Conservation (phyloP, 2,797 vertebrate species). For the Malacoctenus gilli region DNA sequence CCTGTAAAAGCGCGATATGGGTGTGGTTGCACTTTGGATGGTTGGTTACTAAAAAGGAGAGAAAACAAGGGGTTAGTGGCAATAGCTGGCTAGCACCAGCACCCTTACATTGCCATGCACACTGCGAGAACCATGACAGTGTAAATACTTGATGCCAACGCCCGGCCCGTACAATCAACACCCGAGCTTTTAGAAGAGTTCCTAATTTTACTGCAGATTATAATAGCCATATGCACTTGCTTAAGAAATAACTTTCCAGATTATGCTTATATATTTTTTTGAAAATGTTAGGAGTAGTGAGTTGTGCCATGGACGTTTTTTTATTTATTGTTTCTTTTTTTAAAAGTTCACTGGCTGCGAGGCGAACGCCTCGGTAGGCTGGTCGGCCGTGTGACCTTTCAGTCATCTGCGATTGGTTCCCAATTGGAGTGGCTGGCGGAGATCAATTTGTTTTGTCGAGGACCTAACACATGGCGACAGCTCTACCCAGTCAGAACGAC, state of each 20-base stretch:
- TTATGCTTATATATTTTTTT: conserved; percentile 79
- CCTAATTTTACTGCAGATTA: conserved; percentile 78
- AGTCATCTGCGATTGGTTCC: conserved; percentile 67
- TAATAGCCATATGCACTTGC: conserved; percentile 82
- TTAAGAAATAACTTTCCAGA: conserved; percentile 77
- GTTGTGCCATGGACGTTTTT: conserved; percentile 70
- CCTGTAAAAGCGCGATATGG: conserved; percentile 68
- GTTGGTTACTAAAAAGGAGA: conserved; percentile 54
- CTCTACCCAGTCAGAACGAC: conserved; percentile 64
- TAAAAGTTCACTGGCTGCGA: conserved; percentile 62
- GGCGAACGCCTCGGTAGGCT: conserved; percentile 64
- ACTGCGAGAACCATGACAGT: conserved; percentile 66
- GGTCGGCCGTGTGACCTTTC: conserved; percentile 63
- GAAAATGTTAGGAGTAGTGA: conserved; percentile 65
- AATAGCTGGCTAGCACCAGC: conserved; percentile 67
- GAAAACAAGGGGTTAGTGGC: conserved; percentile 61
- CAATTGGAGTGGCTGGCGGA: conserved; percentile 69
- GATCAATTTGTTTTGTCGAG: conserved; percentile 57
- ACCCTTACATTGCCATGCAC: conserved; percentile 70
- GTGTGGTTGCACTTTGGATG: conserved; percentile 70
- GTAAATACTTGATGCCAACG: conserved; percentile 72
- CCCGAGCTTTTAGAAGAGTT: conserved; percentile 76
- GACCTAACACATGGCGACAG: conserved; percentile 75
- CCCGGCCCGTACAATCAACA: conserved; percentile 79
- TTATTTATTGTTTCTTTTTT: too few relatives aligned